These are phyloP conservation scores for Scolopax mira DNA, from an alignment of 2,113 vertebrate genomes.

Conservation along the genomic window DNA sequence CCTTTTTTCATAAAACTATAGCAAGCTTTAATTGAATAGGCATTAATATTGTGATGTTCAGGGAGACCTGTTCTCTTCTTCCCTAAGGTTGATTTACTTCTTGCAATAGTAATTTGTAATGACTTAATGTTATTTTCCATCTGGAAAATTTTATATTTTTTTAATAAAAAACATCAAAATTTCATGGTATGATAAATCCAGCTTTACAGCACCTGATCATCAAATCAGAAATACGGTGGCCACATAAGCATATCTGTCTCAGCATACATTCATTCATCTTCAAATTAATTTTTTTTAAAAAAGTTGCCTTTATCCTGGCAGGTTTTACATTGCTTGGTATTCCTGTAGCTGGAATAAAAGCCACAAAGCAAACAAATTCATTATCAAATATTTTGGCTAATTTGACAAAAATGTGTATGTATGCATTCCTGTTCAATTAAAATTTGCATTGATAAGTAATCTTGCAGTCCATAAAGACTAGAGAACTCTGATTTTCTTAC, in stretches of 20 bases:
- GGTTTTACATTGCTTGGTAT: not conserved
- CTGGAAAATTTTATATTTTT: not conserved
- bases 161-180: not conserved
- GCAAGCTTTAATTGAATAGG: not conserved
- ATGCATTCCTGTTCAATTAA: not conserved
- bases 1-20: not conserved
- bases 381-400: not conserved
- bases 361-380: not conserved
- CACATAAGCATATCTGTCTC: not conserved
- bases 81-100: not conserved
- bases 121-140: not conserved
- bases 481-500: not conserved
- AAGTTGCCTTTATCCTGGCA: not conserved
- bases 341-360: not conserved
- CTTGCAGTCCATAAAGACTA: not conserved
- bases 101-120: not conserved
- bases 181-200: not conserved
- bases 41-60: not conserved
- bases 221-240: not conserved
- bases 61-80: not conserved
- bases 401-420: not conserved
- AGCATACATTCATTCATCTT: not conserved
- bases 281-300: not conserved
- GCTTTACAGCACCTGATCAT: not conserved
- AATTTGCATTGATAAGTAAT: not conserved